Evolutionary conservation across 2,888 invertebrate species (phyloP), one percentile per base, ranked within the genome.

Genomic region (Taenaris catops): DNA sequence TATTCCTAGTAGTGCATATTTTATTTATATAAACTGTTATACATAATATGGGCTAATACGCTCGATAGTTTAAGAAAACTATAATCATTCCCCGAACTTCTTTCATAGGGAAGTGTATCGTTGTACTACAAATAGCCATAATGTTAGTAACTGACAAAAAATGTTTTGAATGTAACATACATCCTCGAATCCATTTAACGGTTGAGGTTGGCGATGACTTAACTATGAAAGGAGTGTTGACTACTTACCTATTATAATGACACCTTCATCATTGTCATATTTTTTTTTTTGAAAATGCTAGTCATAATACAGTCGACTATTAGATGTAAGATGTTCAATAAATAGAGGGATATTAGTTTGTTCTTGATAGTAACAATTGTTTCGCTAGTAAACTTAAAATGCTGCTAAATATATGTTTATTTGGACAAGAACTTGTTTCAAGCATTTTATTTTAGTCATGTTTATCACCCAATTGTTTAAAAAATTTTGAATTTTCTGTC

Each of bases 221-320:
- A 11, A 21, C 38, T 39, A 20, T 36, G 42, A 33, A 23, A 25
- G 12, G 18, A 23, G 34, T 16, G 18, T 29, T 36, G 21, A 24
- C 23, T 35, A 21, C 27, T 31, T 23, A 36, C 20, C 14, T 36
- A 28, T 35, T 41, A 23, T 44, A 26, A 24, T 16, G 32, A 38
- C 25, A 6, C 19, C 19, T 33, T 27, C 35, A 44, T 38, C 25
- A 37, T 46, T 53, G 49, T 55, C 58, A 53, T 53, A n/a, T n/a
- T n/a, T n/a, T n/a, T 61, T 49, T 44, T 50, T 55, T 55, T 14
- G 20, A 59, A 34, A 68, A 65, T 66, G 72, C 80, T 83, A 83
- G 81, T 81, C 81, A 81, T 70, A 72, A 71, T 73, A 52, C 53
- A 70, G 56, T 68, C 74, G 68, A 62, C 55, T 73, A 68, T 72